Evolutionary conservation across 2,888 invertebrate genomes (phyloP).

Genomic region (Druceiella hillmani): DNA sequence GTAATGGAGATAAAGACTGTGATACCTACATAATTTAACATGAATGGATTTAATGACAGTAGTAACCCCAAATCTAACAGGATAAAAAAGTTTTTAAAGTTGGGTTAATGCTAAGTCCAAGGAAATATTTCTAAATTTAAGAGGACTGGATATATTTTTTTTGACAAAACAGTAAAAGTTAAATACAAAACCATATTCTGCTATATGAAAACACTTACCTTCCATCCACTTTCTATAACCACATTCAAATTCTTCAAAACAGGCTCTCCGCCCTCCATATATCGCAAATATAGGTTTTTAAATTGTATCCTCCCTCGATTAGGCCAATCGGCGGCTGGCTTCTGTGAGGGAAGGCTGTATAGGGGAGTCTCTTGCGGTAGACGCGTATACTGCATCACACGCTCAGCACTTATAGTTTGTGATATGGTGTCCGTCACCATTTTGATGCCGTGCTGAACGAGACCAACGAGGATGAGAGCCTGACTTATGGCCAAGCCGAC

Average conservation of each 20-base stretch:
- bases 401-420: conserved; percentile 79
- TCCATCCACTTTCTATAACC: conserved; percentile 58
- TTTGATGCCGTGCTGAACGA: conserved; percentile 76
- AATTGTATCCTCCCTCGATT: conserved; percentile 54
- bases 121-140: too few species aligned
- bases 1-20: too few species aligned
- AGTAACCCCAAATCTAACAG: too few species aligned
- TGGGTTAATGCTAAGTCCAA: too few species aligned
- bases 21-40: too few species aligned
- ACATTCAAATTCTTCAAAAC: conserved; percentile 65
- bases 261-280: conserved; percentile 55
- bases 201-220: conserved; percentile 43
- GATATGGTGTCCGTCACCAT: conserved; percentile 72
- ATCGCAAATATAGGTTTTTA: conserved; percentile 57
- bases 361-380: conserved; percentile 65
- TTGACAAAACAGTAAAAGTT: neutral
- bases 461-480: conserved; percentile 67
- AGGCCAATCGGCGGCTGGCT: conserved; percentile 58
- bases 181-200: neutral
- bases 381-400: conserved; percentile 72
- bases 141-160: too few species aligned
- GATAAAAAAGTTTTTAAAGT: too few species aligned
- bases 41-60: too few species aligned
- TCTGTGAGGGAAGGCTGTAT: conserved; percentile 49
- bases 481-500: conserved; percentile 71